Base-by-base conservation (phyloP, 2,888 invertebrate species). In the Iphiclides podalirius region DNA sequence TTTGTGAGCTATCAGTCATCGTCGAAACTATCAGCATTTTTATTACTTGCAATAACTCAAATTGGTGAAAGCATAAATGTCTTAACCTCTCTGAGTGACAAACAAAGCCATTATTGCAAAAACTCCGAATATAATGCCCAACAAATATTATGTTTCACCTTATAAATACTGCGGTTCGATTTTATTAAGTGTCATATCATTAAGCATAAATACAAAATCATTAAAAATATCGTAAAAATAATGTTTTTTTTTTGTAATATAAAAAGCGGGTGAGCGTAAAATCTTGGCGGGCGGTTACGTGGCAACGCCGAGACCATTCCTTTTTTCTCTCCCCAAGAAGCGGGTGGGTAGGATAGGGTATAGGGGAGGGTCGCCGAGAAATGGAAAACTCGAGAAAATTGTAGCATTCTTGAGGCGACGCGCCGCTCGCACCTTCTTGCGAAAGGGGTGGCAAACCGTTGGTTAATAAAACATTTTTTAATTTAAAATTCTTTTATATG, bases 351-450 rank as follows among this genome's bases (percentile, higher is more conserved):
- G 53, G 47, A 47, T 52, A 54, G 58, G n/a, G n/a, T n/a, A 50
- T 58, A 61, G 67, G 71, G 67, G 72, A 66, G 70, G 77, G 75
- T 74, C 11, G 8, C 70, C 77, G 81, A 85, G 87, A 85, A 87
- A 87, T 87, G 88, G 88, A 88, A 88, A 88, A 88, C 88, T 88
- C 88, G 78, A 83, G 87, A 88, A 88, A 88, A 88, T 86, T 88
- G 88, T 88, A 88, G 88, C 88, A 88, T 88, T 88, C 88, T 87
- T 88, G 87, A 88, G 88, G 88, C 86, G 82, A 84, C 83, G 83
- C 81, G 76, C 74, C 72, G 78, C 87, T 85, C 84, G 83, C 87
- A 87, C 87, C 88, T 87, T 87, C 87, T 86, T 82, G 67, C 57
- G 63, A 33, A 59, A 64, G 82, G 61, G 60, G 67, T 64, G 28